Base-by-base conservation (phyloP, 2,888 invertebrate species). In the Neoitamus cyanurus region DNA sequence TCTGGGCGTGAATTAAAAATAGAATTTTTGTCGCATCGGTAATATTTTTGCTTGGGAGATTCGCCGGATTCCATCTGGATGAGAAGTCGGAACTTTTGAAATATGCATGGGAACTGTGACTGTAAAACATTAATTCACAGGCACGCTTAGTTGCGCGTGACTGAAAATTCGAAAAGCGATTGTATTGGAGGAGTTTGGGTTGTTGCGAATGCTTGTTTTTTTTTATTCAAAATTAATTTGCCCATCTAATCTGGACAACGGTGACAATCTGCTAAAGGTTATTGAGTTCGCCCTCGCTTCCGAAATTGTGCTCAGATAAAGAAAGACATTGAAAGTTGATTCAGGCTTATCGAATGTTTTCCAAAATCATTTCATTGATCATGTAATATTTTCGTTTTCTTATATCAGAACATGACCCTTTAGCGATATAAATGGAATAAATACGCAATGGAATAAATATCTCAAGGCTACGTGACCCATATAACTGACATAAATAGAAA, bases 11-110 rank as follows among this genome's bases (percentile, higher is more conserved):
- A 34, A 73, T 73, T 73, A 73, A 73, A 73, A 73, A 73, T 73
- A 73, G 73, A 36, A 73, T 73, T 58, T 73, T 73, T 73, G 73
- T 73, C 37, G 73, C 73, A 73, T 73, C 31, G 37, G 31, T 42
- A 42, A 42, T 34, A 73, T 73, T 31, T 20, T 20, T 9, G 20
- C 25, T 20, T 68, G 15, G 9, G 9, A 25, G 68, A 6, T 68
- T 73, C 15, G 58, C 36, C 37, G 36, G 34, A 73, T 73, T 73
- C 36, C 73, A 36, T 73, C 20, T 73, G 34, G 13, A 20, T 20
- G 58, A 7, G 58, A 58, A 58, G 58, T 9, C 7, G 58, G 58
- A 25, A 58, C 20, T 58, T 58, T 58, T 58, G 58, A 25, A 58
- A 42, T 42, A 6, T 42, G n/a, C 42, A 5, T 42, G 42, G n/a